Evolutionary conservation across 2,888 invertebrate species (phyloP).

Genomic region (Lasioglossum lativentre): DNA sequence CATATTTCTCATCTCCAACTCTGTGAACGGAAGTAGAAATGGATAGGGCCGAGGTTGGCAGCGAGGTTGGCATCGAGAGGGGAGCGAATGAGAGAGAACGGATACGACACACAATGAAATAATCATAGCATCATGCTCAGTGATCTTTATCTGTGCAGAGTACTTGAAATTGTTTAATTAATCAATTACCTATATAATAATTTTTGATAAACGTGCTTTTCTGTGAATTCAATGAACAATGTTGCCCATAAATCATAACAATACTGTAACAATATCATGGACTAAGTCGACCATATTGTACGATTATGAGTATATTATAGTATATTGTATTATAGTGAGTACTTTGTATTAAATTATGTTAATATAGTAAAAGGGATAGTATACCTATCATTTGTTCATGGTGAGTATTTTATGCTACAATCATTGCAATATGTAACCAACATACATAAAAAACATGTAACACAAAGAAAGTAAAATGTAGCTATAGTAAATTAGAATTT

Average conservation of each 20-base stretch:
- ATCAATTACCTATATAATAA: neutral
- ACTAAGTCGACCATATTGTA: neutral
- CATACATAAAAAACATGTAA: neutral
- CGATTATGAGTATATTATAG: no score
- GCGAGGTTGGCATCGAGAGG: constrained; percentile 4
- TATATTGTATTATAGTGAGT: no score
- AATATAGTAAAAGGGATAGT: no score
- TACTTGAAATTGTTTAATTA: neutral
- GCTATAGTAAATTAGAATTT: neutral
- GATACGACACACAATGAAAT: constrained; percentile 7
- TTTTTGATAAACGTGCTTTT: neutral
- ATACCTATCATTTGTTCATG: neutral
- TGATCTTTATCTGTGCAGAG: neutral
- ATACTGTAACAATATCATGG: neutral
- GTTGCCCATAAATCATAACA: neutral
- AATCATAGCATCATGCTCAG: neutral
- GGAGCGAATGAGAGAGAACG: neutral
- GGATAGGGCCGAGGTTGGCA: neutral
- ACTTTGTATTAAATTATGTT: neutral
- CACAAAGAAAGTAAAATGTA: neutral
- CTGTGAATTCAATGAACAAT: neutral
- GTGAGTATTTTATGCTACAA: neutral
- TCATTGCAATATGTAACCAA: neutral
- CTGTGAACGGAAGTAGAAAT: constrained; percentile 12
- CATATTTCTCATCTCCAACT: neutral